Evolutionary conservation across 2,113 vertebrate genomes (phyloP).

Genomic region (Zootoca vivipara): DNA sequence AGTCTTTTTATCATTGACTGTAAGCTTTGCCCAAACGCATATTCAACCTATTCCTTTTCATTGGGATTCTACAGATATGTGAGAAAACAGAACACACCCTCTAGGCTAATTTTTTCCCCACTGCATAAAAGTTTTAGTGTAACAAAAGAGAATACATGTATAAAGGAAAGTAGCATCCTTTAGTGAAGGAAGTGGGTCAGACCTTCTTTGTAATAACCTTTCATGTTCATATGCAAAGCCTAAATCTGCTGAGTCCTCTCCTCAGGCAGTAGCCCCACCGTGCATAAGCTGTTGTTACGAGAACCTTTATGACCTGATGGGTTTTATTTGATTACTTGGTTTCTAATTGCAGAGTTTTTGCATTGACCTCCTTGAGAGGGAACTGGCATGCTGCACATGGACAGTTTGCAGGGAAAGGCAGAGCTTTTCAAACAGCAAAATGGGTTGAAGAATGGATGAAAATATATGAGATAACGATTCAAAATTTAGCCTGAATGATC

Average conservation of each 20-base stretch:
- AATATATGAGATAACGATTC: slow-evolving; percentile 8
- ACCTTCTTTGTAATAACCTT: slow-evolving; percentile 1
- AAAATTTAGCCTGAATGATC: slow-evolving; percentile 16
- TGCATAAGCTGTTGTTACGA: slow-evolving; percentile 33
- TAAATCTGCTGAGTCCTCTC: slow-evolving; percentile 16
- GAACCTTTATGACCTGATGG: slow-evolving; percentile 12
- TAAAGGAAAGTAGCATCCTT: background rate
- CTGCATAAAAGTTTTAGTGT: background rate
- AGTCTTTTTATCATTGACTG: background rate
- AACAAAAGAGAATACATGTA: background rate
- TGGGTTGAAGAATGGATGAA: slow-evolving; percentile 17
- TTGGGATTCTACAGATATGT: background rate
- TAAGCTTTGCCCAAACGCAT: background rate
- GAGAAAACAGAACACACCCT: background rate
- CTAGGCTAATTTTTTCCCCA: background rate
- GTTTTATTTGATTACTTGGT: slow-evolving; percentile 34
- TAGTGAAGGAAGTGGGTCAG: slow-evolving; percentile 4
- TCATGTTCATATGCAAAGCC: background rate
- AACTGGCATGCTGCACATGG: slow-evolving; percentile 19
- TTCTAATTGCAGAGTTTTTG: slow-evolving; percentile 35
- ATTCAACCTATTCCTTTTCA: background rate
- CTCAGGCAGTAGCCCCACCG: background rate
- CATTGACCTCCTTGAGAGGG: slow-evolving; percentile 7
- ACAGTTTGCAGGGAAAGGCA: slow-evolving; percentile 8
- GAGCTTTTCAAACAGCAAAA: slow-evolving; percentile 23